Evolutionary conservation across 2,797 vertebrate genomes (phyloP).

Genomic region (Lepus oiostolus): DNA sequence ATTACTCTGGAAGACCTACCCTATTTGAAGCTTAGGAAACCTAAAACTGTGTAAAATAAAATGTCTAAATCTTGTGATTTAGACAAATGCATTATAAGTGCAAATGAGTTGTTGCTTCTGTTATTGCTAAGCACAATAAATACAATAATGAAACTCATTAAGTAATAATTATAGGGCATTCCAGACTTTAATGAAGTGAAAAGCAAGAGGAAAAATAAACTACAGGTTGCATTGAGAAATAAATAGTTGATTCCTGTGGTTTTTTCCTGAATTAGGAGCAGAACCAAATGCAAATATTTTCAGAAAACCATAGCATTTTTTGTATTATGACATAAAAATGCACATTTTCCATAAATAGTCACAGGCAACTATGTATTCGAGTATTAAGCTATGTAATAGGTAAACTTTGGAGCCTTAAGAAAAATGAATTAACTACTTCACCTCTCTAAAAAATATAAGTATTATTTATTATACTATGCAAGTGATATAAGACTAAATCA

Average conservation of each 20-base stretch:
- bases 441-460: neutral
- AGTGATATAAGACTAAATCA: neutral
- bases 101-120: conserved; percentile 11
- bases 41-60: conserved; percentile 13
- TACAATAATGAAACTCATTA: conserved; percentile 1
- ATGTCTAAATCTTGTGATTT: neutral
- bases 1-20: neutral
- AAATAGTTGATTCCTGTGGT: conserved; percentile 8
- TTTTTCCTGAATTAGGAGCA: neutral
- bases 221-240: conserved; percentile 17
- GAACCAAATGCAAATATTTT: conserved; percentile 11
- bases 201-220: conserved; percentile 30
- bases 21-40: neutral
- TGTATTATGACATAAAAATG: neutral
- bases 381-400: neutral
- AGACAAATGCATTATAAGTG: conserved; percentile 42
- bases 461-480: neutral
- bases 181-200: neutral
- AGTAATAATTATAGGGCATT: conserved; percentile 26
- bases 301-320: neutral
- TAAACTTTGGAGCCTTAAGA: neutral
- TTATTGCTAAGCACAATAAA: conserved; percentile 25
- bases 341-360: neutral
- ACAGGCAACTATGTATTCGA: neutral
- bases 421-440: neutral